A percentile compares a stretch with the other conserved stretches of the same genome.
phyloP scores from a whole-genome alignment of 2,113 vertebrate species.

The Colaptes auratus region DNA sequence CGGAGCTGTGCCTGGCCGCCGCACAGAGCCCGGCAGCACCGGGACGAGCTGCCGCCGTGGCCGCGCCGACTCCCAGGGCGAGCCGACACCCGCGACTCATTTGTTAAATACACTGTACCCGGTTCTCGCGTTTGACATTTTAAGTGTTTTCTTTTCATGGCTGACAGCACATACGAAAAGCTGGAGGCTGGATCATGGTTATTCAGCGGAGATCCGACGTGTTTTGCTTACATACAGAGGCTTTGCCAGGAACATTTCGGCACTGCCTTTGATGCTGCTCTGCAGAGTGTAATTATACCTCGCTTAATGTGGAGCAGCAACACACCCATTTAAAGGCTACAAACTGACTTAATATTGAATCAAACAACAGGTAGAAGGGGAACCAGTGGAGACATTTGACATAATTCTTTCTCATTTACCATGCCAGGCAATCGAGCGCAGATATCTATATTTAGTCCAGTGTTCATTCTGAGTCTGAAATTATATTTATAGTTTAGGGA shows the following conservation, averaged over 20 bases:
- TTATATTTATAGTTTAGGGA: conserved; percentile 22
- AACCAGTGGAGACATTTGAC: conserved; percentile 26
- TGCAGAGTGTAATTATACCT: conserved; percentile 44
- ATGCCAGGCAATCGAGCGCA: conserved; percentile 15
- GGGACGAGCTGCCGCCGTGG: neutral
- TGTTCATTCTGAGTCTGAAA: conserved; percentile 46
- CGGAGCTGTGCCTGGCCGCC: neutral
- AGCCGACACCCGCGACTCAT: conserved; percentile 37
- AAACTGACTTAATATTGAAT: conserved; percentile 39
- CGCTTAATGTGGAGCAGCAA: neutral
- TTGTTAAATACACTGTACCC: conserved; percentile 50
- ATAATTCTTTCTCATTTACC: conserved; percentile 30
- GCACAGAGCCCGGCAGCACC: neutral
- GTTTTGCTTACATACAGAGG: conserved; percentile 51
- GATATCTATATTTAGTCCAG: conserved; percentile 64
- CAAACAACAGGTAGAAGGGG: conserved; percentile 59
- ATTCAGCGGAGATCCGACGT: conserved; percentile 50
- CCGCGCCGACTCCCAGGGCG: neutral
- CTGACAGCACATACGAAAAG: conserved; percentile 55
- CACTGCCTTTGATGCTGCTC: conserved; percentile 33
- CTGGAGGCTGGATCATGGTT: conserved; percentile 58
- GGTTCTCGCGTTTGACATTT: conserved; percentile 65
- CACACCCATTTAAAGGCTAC: conserved; percentile 44
- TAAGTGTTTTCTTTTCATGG: conserved; percentile 69
- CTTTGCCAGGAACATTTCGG: conserved; percentile 30